Evolutionary conservation across 1,140 invertebrate species (phyloP).

Genomic region (Phortica variegata): DNA sequence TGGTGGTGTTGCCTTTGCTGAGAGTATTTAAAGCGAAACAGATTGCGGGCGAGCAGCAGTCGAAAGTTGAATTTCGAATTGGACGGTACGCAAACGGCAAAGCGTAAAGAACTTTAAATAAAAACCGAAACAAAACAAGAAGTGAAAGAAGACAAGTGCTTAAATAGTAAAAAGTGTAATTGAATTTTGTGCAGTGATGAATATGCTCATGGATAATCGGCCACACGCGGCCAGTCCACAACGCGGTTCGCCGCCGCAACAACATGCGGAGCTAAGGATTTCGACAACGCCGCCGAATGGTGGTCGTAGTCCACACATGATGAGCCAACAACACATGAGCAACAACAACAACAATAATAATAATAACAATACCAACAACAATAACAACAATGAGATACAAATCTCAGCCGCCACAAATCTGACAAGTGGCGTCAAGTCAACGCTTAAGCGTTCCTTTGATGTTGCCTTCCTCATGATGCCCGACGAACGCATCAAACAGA

Average conservation of each 20-base stretch:
- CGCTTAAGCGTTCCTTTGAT: slow-evolving; percentile 77
- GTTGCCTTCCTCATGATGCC: slow-evolving; percentile 85
- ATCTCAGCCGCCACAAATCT: slow-evolving; percentile 11
- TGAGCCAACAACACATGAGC: slow-evolving; percentile 7
- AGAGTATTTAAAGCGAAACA: slow-evolving; percentile 55
- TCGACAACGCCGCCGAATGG: slow-evolving; percentile 24
- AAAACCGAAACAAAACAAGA: slow-evolving; percentile 4
- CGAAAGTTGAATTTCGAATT: slow-evolving; percentile 43
- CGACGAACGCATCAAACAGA: slow-evolving; percentile 73
- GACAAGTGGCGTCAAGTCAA: slow-evolving; percentile 29
- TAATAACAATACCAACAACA: slow-evolving; percentile 21
- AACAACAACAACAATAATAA: slow-evolving; percentile 3
- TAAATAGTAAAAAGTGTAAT: neutral
- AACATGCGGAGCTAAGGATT: slow-evolving; percentile 37
- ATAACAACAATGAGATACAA: slow-evolving; percentile 35
- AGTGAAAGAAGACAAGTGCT: slow-evolving; percentile 16
- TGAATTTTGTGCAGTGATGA: slow-evolving; percentile 27
- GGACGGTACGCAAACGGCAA: slow-evolving; percentile 14
- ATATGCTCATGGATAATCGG: slow-evolving; percentile 55
- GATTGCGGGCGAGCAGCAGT: slow-evolving; percentile 52
- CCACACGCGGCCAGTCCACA: slow-evolving; percentile 32
- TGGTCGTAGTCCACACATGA: slow-evolving; percentile 18
- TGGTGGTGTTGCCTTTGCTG: slow-evolving; percentile 1
- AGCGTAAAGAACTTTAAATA: neutral
- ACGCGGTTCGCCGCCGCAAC: slow-evolving; percentile 33